Evolutionary conservation across 1,140 invertebrate genomes (phyloP).

Genomic region (Panulirus ornatus): DNA sequence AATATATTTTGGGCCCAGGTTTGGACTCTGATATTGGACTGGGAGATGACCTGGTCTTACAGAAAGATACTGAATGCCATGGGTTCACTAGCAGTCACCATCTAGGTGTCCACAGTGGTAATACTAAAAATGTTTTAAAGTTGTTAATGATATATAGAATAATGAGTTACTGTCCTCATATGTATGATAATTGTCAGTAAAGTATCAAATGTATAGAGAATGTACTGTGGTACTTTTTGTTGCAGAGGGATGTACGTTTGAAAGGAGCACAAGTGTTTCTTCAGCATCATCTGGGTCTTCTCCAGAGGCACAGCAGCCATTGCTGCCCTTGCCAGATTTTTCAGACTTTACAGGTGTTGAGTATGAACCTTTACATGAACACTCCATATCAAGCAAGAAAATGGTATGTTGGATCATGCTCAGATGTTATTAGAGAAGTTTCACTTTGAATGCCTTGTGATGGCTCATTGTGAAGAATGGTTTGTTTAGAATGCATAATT

Average conservation of each 20-base stretch:
- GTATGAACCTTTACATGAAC: conserved; percentile 34
- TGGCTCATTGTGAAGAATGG: too few relatives aligned
- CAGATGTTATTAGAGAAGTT: background rate
- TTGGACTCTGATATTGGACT: conserved; percentile 25
- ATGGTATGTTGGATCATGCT: background rate
- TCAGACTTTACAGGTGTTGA: conserved; percentile 18
- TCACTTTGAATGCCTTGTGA: background rate
- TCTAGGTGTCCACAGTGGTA: background rate
- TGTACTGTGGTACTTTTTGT: background rate
- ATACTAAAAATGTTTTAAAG: background rate
- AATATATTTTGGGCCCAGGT: background rate
- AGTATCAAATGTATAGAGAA: background rate
- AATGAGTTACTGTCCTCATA: background rate
- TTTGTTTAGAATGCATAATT: too few relatives aligned
- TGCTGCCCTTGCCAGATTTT: conserved; percentile 35
- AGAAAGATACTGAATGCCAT: background rate
- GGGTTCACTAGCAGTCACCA: background rate
- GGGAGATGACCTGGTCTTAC: conserved; percentile 18
- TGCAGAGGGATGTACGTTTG: conserved; percentile 32
- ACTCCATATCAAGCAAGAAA: background rate
- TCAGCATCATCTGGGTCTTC: conserved; percentile 55
- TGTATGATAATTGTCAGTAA: too few relatives aligned
- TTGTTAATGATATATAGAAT: background rate
- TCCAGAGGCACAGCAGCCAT: conserved; percentile 47
- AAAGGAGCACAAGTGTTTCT: conserved; percentile 52